Evolutionary conservation across 2,888 invertebrate genomes (phyloP).

Genomic region (Chloromyia formosa): DNA sequence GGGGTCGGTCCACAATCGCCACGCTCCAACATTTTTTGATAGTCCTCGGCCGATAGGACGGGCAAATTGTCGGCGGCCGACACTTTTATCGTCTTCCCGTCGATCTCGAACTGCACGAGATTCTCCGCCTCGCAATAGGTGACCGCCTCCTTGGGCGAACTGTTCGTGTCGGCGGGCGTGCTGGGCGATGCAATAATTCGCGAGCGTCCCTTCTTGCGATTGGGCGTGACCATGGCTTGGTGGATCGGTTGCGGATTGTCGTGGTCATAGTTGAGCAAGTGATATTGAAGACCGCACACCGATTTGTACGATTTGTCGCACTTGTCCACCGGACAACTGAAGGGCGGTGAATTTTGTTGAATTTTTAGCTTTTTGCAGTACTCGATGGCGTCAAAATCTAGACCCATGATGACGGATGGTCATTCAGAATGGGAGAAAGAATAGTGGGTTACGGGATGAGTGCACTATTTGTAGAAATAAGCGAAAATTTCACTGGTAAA

Average conservation of each 20-base stretch:
- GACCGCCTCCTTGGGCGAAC: constrained; percentile 73
- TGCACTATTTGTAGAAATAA: background rate
- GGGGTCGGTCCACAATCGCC: constrained; percentile 60
- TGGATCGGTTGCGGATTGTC: constrained; percentile 76
- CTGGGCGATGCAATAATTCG: constrained; percentile 67
- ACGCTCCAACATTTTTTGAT: constrained; percentile 57
- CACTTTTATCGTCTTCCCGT: constrained; percentile 77
- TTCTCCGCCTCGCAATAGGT: constrained; percentile 87
- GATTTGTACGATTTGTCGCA: constrained; percentile 89
- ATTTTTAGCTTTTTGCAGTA: constrained; percentile 80
- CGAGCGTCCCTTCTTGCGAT: constrained; percentile 71
- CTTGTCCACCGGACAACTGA: constrained; percentile 84
- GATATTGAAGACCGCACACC: constrained; percentile 85
- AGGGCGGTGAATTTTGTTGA: constrained; percentile 77
- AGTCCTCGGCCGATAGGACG: constrained; percentile 75
- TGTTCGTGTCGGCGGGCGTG: constrained; percentile 61
- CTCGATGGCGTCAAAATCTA: constrained; percentile 86
- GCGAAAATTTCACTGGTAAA: constrained; percentile 11
- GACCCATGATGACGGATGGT: constrained; percentile 68
- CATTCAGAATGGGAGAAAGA: background rate
- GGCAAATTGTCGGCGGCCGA: constrained; percentile 74
- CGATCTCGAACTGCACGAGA: constrained; percentile 87
- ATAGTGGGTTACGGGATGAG: no score
- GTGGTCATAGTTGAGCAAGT: constrained; percentile 85
- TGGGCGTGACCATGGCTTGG: constrained; percentile 70